These are phyloP conservation scores for Sarcoramphus papa DNA, from an alignment of 2,797 vertebrate genomes.

Conservation along the genomic window DNA sequence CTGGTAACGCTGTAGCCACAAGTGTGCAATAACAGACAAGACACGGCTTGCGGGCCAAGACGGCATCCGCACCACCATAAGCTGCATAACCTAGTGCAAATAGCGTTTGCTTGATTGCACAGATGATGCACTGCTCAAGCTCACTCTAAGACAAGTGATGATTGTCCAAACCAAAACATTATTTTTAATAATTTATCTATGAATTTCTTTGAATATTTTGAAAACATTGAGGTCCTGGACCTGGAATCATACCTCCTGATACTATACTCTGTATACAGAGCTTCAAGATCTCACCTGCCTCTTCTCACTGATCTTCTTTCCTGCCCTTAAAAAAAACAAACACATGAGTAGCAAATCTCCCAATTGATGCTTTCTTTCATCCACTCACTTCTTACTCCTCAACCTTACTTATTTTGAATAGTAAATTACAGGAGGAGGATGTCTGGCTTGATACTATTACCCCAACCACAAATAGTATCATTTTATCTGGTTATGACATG, in stretches of 20 bases:
- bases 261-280: neutral
- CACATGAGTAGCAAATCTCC: neutral
- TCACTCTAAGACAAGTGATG: neutral
- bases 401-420: neutral
- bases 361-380: neutral
- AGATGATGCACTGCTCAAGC: neutral
- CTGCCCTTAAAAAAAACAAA: neutral
- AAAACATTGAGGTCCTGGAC: neutral
- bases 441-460: neutral
- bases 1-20: neutral
- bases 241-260: neutral
- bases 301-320: neutral
- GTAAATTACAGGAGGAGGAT: neutral
- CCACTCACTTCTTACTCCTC: neutral
- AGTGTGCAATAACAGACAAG: accelerated
- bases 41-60: neutral
- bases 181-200: neutral
- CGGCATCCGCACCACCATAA: neutral
- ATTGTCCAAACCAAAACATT: neutral
- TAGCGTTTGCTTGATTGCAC: neutral
- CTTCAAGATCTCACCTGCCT: neutral
- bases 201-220: neutral
- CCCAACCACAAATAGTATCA: neutral
- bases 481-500: neutral
- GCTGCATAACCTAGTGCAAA: neutral